Evolutionary conservation across 2,797 vertebrate species (phyloP), one percentile per base, ranked within the genome.

Genomic region (Lindbergichthys nudifrons): DNA sequence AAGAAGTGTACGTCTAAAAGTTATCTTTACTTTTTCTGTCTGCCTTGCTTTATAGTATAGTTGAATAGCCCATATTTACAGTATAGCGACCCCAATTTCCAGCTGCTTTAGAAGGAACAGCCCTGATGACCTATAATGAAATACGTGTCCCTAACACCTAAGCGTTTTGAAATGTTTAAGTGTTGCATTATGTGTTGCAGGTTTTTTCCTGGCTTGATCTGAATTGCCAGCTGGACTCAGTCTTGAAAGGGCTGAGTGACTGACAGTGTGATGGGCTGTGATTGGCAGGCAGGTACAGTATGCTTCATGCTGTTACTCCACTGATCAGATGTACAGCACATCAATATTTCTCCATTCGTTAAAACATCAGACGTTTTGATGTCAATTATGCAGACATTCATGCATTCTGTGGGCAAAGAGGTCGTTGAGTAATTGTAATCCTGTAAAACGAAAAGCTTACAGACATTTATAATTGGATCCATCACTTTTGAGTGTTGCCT

Each of bases 401-500:
- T n/a, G 47, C 30, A 41, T 26, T 52, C 43, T 70, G 69, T 59
- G 13, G 41, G 64, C 16, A 50, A 42, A 52, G 43, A 60, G 32
- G 61, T 61, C 41, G 41, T 56, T 30, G 18, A 16, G 50, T 48
- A 36, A 64, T 63, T 51, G 74, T 50, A 68, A 81, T 73, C 63
- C 65, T 74, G 58, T 60, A 50, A 54, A 57, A 65, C 23, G 66
- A 76, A 57, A 58, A 63, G 61, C 59, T 52, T 50, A 12, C 63
- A 62, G 68, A 73, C 23, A 21, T 71, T 66, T 74, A 82, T 67
- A 82, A 81, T 81, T 73, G 67, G 50, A 75, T 46, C 21, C 48
- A 39, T 78, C 70, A 67, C 43, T 46, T 48, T 47, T 0, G 30
- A 69, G 48, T 62, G 56, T 46, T 19, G 53, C 63, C 30, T 67